phyloP scores from a whole-genome alignment of 2,113 vertebrate species.

The Paedocypris sp. region DNA sequence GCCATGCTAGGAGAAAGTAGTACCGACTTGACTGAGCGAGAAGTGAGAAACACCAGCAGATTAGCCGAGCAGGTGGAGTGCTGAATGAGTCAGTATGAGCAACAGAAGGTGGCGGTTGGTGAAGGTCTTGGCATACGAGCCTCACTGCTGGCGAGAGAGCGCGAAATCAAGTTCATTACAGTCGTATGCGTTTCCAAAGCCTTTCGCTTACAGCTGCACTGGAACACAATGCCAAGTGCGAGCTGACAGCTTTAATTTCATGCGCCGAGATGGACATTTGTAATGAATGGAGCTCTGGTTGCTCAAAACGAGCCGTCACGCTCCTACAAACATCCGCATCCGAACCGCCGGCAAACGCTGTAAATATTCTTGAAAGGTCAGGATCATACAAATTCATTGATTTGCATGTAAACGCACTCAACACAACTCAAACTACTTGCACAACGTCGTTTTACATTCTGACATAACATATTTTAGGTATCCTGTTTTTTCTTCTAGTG shows the following conservation, averaged over 20 bases:
- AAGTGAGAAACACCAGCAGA: neutral
- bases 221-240: slow-evolving; percentile 17
- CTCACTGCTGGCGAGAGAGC: neutral
- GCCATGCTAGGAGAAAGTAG: too few species aligned
- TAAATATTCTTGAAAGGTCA: neutral
- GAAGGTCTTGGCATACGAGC: slow-evolving; percentile 9
- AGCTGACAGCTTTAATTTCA: slow-evolving; percentile 34
- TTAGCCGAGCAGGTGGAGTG: slow-evolving; percentile 21
- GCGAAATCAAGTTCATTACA: slow-evolving; percentile 19
- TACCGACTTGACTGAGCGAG: neutral
- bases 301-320: neutral
- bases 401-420: neutral
- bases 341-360: neutral
- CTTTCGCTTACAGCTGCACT: slow-evolving; percentile 7
- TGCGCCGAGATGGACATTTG: slow-evolving; percentile 29
- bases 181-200: neutral
- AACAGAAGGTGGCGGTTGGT: slow-evolving; percentile 6
- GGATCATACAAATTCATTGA: neutral
- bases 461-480: too few species aligned
- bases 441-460: neutral
- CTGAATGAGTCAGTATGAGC: slow-evolving; percentile 22
- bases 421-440: neutral
- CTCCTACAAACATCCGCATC: neutral
- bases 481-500: too few species aligned
- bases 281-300: slow-evolving; percentile 31